phyloP scores from a whole-genome alignment of 2,888 invertebrate genomes.

The Acanthosepion esculentum region DNA sequence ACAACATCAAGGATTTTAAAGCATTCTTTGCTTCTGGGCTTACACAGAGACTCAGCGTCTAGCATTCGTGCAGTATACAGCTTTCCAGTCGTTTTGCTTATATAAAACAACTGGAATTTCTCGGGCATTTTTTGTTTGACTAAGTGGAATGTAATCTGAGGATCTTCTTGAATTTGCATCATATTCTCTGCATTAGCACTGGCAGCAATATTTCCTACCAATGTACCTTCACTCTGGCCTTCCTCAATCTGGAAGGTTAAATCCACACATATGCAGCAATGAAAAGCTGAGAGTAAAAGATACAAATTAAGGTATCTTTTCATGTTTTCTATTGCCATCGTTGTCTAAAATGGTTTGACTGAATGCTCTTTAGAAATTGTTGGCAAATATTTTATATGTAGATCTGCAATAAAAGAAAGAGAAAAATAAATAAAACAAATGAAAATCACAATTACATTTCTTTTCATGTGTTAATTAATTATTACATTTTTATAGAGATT shows the following conservation, averaged over 20 bases:
- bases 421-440: no score
- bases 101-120: background rate
- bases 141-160: slow-evolving; percentile 2
- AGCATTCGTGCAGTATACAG: background rate
- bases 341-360: background rate
- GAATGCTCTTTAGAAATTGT: background rate
- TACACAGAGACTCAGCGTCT: background rate
- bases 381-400: background rate
- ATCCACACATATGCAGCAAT: background rate
- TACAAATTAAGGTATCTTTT: background rate
- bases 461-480: no score
- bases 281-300: background rate
- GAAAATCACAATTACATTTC: no score
- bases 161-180: background rate
- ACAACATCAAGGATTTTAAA: background rate
- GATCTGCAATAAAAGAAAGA: background rate
- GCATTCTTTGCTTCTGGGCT: background rate
- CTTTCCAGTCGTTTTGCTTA: background rate
- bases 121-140: background rate
- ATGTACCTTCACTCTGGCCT: background rate
- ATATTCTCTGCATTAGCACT: background rate
- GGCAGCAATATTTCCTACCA: background rate
- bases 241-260: background rate
- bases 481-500: no score
- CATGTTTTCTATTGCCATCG: background rate